A percentile compares a stretch with the other conserved stretches of the same genome.
Evolutionary conservation across 2,888 invertebrate genomes (phyloP).

Genomic region (Ichneumoninae sp.): DNA sequence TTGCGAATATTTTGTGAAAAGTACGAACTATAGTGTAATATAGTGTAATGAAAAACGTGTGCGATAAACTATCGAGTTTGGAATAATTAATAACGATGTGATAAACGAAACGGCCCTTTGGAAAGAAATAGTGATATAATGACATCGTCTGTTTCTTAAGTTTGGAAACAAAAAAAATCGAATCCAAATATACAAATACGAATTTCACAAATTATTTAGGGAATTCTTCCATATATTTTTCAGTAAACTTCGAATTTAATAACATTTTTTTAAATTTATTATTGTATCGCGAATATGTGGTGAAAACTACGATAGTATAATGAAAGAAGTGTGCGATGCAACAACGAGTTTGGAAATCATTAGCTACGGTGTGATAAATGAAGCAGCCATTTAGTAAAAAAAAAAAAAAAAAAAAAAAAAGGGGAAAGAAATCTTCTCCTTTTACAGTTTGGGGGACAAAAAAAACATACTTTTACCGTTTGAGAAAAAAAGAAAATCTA

Average conservation of each 20-base stretch:
- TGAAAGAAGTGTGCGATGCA: background rate
- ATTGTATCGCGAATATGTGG: background rate
- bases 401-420: background rate
- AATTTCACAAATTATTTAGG: background rate
- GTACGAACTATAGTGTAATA: background rate
- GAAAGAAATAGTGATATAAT: background rate
- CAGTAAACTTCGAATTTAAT: no score
- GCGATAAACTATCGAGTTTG: background rate
- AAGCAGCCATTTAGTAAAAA: background rate
- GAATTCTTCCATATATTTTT: background rate
- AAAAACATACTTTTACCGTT: background rate
- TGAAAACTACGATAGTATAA: background rate
- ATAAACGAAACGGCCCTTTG: background rate
- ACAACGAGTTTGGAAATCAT: background rate
- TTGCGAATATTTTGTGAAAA: background rate
- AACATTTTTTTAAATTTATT: background rate
- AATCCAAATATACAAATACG: background rate
- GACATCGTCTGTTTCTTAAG: no score
- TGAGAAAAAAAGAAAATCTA: background rate
- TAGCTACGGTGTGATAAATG: background rate
- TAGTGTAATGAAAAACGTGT: background rate
- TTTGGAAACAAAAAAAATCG: background rate
- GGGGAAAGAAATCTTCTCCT: no score
- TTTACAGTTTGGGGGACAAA: no score
- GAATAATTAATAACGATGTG: background rate